Base-by-base conservation (phyloP, 2,113 vertebrate genomes). In the Plecturocebus donacophilus region DNA sequence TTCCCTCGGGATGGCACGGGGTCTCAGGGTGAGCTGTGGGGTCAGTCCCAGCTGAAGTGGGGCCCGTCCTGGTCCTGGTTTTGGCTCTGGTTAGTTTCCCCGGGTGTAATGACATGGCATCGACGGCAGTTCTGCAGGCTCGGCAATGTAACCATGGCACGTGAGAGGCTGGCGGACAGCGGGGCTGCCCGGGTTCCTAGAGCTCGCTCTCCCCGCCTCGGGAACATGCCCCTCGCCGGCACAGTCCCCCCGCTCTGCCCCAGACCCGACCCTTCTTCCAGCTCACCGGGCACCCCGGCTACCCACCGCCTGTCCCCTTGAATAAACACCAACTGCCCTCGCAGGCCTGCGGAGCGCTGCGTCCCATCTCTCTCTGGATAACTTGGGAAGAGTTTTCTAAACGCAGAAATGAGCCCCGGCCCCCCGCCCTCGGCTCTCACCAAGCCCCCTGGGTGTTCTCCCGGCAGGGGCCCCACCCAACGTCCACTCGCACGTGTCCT, bases 121-220 rank as follows among this genome's bases (percentile, higher is more conserved):
- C 25, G 58, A 47, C 23, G 42, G 5, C 23, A 14, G 10, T 27
- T 40, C 8, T 35, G 21, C 23, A 21, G 49, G 5, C 11, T 0
- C 1, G 7, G 8, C 0, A 20, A 12, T 4, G 5, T 19, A 10
- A 12, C 38, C 0, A 4, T 0, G 2, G 19, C 0, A 2, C 6
- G 19, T 17, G 61, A 64, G 61, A 30, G 61, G 61, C 61, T 64
- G 12, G 27, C 5, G 2, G 61, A 14, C 5, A 35, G 17, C 12
- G 8, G 32, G 52, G 35, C 47, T 35, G 25, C 14, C 45, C 20
- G 3, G 56, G 71, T 40, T 64, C 32, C 76, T 25, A 21, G n/a
- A 30, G 32, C 38, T 8, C n/a, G 1, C 32, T 70, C 90, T 38
- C 40, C 64, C 23, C 56, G 40, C 0, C 0, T 10, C 32, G 1